A percentile compares a stretch with the other conserved stretches of the same genome.
Conservation (phyloP, 2,888 invertebrate species). For the Ferdinandea cuprea region DNA sequence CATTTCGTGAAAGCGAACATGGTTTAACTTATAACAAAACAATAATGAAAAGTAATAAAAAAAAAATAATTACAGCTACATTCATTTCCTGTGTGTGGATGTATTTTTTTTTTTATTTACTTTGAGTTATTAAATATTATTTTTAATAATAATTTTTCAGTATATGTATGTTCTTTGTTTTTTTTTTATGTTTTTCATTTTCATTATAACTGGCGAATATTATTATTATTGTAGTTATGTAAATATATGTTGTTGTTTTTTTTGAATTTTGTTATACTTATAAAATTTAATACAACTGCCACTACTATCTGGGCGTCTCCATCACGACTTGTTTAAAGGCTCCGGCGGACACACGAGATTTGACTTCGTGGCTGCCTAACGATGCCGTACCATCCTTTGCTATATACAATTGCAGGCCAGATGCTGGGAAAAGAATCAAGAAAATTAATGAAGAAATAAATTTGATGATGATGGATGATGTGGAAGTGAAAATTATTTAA, state of each 20-base stretch:
- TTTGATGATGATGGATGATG: not conserved
- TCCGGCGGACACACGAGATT: slow-evolving; percentile 90
- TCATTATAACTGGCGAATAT: slow-evolving; percentile 72
- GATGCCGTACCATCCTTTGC: slow-evolving; percentile 95
- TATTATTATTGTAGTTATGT: slow-evolving; percentile 64
- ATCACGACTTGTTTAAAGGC: slow-evolving; percentile 90
- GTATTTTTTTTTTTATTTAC: slow-evolving; percentile 74
- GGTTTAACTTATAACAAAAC: slow-evolving; percentile 15
- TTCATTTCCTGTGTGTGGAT: slow-evolving; percentile 76
- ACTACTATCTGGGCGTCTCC: slow-evolving; percentile 89
- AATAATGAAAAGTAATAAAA: slow-evolving; percentile 30
- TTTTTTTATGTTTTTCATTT: too few species aligned
- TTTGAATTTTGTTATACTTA: slow-evolving; percentile 60
- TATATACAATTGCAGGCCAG: slow-evolving; percentile 95
- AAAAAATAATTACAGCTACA: slow-evolving; percentile 71
- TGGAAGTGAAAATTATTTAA: not conserved
- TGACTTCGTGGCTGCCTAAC: slow-evolving; percentile 91
- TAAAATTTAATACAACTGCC: slow-evolving; percentile 75
- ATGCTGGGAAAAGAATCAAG: slow-evolving; percentile 84
- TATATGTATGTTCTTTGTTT: slow-evolving; percentile 42
- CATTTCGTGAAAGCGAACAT: not conserved
- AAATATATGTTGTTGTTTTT: slow-evolving; percentile 50
- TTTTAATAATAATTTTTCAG: slow-evolving; percentile 65
- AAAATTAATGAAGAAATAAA: not conserved
- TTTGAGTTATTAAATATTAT: slow-evolving; percentile 76